Conservation (phyloP, 2,113 vertebrate species). For the Phaethornis superciliosus region DNA sequence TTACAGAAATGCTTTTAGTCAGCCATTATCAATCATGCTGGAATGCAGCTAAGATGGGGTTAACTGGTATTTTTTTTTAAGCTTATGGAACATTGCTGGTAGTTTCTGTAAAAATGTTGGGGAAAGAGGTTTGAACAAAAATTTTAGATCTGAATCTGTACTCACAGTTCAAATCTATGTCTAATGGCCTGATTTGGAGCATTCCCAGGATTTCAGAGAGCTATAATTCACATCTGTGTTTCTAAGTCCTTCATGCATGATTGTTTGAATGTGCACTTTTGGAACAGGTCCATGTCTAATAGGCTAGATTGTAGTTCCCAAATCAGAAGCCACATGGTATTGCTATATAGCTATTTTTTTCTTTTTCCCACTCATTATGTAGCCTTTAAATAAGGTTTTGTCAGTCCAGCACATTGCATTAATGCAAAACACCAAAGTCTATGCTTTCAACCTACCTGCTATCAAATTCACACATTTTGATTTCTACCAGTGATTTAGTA, state of each 20-base stretch:
- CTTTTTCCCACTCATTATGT: background rate
- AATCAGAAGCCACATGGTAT: slow-evolving; percentile 51
- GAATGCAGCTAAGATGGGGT: background rate
- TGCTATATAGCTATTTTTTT: slow-evolving; percentile 1
- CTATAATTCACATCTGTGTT: slow-evolving; percentile 59
- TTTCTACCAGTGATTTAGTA: background rate
- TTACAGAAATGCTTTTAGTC: background rate
- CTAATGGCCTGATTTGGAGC: slow-evolving; percentile 41
- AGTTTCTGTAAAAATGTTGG: slow-evolving; percentile 14
- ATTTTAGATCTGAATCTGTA: slow-evolving; percentile 22
- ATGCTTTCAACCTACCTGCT: background rate
- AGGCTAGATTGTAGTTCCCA: slow-evolving; percentile 44
- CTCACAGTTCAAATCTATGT: background rate
- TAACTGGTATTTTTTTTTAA: background rate
- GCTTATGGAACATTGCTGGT: background rate
- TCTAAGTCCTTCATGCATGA: slow-evolving; percentile 37
- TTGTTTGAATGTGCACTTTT: slow-evolving; percentile 41
- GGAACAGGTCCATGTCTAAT: slow-evolving; percentile 48
- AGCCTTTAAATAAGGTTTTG: background rate
- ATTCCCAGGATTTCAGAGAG: slow-evolving; percentile 27
- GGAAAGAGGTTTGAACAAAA: slow-evolving; percentile 33
- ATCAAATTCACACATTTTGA: background rate
- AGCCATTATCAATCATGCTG: background rate
- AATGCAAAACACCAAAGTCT: background rate
- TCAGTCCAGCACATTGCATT: background rate